Base-by-base conservation (phyloP, 2,888 invertebrate genomes). In the Abrostola triplasia region DNA sequence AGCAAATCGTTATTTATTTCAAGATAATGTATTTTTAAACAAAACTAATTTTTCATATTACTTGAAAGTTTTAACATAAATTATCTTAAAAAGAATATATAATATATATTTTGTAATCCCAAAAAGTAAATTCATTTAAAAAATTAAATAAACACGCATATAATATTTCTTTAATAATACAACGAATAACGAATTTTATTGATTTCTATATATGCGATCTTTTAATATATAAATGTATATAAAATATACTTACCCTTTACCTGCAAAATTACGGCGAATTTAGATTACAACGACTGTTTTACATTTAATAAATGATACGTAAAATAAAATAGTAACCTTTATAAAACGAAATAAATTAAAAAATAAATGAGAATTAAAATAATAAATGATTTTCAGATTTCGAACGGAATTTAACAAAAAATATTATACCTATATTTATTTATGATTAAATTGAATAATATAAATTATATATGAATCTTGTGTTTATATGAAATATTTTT, bases 261-360 rank as follows among this genome's bases (percentile, higher is more conserved):
- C 54, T 61, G 44, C 64, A 58, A 61, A 67, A 50, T 59, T 62
- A 70, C 55, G 74, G 79, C 79, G 82, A 82, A 82, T 82, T 82
- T 82, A 82, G 58, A 66, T 58, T 60, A 83, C 83, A 83, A 83
- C 83, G 83, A 83, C 71, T 69, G 68, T 77, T 64, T 67, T 61
- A 69, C 49, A 63, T 52, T 61, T 60, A 75, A 51, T 44, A 41
- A 57, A 53, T 59, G 5, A 55, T 42, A 64, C 11, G 53, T 41
- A 63, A 41, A 59, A 59, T 41, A 63, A 59, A 53, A 57, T 6
- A 59, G 44, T 59, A 67, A 56, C 12, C 42, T 54, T 7, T 48
- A 72, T 41, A 61, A 63, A 36, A 56, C 37, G 56, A 59, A 60
- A 50, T 41, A 52, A 50, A 36, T 36, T 52, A 36, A 54, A 58